Base-by-base conservation (phyloP, 2,797 vertebrate genomes). In the Crax fasciolata region DNA sequence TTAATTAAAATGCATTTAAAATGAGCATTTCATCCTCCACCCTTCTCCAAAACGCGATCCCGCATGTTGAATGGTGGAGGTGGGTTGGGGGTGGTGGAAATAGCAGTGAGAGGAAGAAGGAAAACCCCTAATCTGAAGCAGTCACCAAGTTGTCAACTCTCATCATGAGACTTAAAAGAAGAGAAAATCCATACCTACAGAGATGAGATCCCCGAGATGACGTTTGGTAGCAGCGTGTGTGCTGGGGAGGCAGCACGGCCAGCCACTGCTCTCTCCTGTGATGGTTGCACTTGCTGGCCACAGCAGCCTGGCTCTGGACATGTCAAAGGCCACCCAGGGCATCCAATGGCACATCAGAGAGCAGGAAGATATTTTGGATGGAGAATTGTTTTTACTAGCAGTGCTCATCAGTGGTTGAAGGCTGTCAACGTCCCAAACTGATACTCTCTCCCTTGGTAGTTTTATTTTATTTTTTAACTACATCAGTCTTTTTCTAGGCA, bases 251-350 rank as follows among this genome's bases (percentile, higher is more conserved):
- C 71, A 77, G 14, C 4, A 0, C 2, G 5, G 15, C 61, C 57
- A 77, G 54, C 38, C 43, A 54, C 16, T 24, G 46, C 51, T 88
- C 55, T 66, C 0, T 0, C 39, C 46, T 52, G 39, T 1, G 1
- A 14, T 0, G 4, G 23, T 35, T 0, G 0, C 3, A 1, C 66
- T 87, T 3, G 0, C 25, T 51, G 6, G 1, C 20, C 0, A 0
- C 4, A 3, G 86, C 74, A 87, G 19, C 59, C 75, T 79, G 67
- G 71, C 77, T 44, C 19, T 30, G 71, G 44, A 24, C 48, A 12
- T 19, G 30, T 25, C 70, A 86, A 95, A 94, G 88, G 52, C 48
- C 1, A 1, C 84, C 83, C 83, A 71, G 77, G 61, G 66, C 86
- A 79, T 93, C 80, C 62, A 83, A 63, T 90, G 90, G 94, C 81